phyloP scores from a whole-genome alignment of 2,888 invertebrate species.

The Lasiommata megera region DNA sequence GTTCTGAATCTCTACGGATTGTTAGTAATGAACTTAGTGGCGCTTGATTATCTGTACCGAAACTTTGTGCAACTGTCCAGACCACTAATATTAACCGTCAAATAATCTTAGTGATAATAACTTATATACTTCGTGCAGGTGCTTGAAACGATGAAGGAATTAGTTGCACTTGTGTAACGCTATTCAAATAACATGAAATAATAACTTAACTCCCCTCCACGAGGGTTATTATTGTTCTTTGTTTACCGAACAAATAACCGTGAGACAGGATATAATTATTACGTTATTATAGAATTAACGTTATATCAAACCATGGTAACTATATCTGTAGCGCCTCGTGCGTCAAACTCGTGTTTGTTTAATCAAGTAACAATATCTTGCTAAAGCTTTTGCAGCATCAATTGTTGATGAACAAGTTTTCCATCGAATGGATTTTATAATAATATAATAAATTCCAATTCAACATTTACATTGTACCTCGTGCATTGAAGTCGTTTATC shows the following conservation, averaged over 20 bases:
- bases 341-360: conserved; percentile 11
- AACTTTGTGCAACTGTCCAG: not conserved
- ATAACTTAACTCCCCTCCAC: not conserved
- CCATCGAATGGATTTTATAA: too few relatives aligned
- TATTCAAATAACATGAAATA: not conserved
- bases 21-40: not conserved
- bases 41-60: not conserved
- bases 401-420: too few relatives aligned
- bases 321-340: conserved; percentile 28
- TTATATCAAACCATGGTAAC: conserved; percentile 35
- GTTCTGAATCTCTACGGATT: not conserved
- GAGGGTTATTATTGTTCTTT: conserved; percentile 16
- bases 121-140: not conserved
- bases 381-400: not conserved
- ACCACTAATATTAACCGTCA: not conserved
- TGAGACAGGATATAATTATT: conserved; percentile 52
- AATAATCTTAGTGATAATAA: too few relatives aligned
- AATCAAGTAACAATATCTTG: conserved; percentile 12
- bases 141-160: not conserved
- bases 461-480: too few relatives aligned
- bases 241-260: conserved; percentile 21
- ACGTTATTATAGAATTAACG: conserved; percentile 45
- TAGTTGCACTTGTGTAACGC: not conserved
- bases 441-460: too few relatives aligned
- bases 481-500: too few relatives aligned